These are phyloP conservation scores for Corvus cornix DNA, from an alignment of 2,113 vertebrate species.

Conservation along the genomic window DNA sequence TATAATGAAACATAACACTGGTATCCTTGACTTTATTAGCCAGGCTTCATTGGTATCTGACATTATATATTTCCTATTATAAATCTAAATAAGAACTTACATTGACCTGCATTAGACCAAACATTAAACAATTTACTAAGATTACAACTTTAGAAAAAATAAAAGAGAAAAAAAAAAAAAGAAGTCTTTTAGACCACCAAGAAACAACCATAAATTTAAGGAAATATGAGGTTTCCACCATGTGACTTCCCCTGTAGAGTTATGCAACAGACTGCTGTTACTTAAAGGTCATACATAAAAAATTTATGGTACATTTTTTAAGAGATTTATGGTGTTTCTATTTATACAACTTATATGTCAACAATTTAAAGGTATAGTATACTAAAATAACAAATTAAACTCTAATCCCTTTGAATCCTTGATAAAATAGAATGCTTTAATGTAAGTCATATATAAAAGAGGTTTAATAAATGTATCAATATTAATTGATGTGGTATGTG, in stretches of 20 bases:
- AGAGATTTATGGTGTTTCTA: slow-evolving; percentile 74
- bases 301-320: slow-evolving; percentile 70
- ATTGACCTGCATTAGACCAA: slow-evolving; percentile 76
- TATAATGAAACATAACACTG: slow-evolving; percentile 72
- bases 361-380: slow-evolving; percentile 69
- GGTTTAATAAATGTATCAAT: background rate
- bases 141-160: slow-evolving; percentile 61
- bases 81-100: slow-evolving; percentile 79
- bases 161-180: slow-evolving; percentile 10
- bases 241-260: slow-evolving; percentile 83
- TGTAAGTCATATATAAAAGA: background rate
- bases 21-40: slow-evolving; percentile 60
- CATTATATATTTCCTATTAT: slow-evolving; percentile 73
- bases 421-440: slow-evolving; percentile 53
- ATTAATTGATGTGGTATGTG: slow-evolving; percentile 31
- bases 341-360: slow-evolving; percentile 71
- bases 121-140: slow-evolving; percentile 79
- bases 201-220: slow-evolving; percentile 83
- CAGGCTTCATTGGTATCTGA: slow-evolving; percentile 51
- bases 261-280: slow-evolving; percentile 77
- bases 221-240: slow-evolving; percentile 88
- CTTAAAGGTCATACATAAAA: slow-evolving; percentile 77
- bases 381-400: slow-evolving; percentile 66
- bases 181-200: slow-evolving; percentile 83
- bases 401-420: slow-evolving; percentile 54